Base-by-base conservation (phyloP, 1,140 invertebrate genomes). In the Drosophila serrata region DNA sequence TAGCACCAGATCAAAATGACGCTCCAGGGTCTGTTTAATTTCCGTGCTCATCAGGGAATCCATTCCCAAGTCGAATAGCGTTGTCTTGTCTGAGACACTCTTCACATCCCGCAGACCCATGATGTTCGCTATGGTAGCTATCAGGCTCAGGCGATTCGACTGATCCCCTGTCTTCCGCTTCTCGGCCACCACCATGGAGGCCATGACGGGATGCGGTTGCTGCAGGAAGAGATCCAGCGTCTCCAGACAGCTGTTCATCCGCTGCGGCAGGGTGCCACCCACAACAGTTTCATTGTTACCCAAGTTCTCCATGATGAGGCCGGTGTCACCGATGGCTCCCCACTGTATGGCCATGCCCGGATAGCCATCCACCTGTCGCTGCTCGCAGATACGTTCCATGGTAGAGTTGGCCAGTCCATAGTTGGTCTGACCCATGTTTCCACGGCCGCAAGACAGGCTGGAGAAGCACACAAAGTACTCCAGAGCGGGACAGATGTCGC, bases 31-130 rank as follows among this genome's bases (percentile, higher is more conserved):
- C 92, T 99, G 98, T 93, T 99, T 99, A 64, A 99, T 98, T 94
- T 99, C 99, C 2, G 99, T 98, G 68, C 98, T 98, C 98, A 99
- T 99, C 17, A 99, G 93, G 0, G 98, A 99, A 91, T 99, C 99
- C 95, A 99, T 97, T 49, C 99, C 98, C 8, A 99, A 94, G 91
- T 99, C 98, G 9, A 97, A 97, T 7, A 99, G 93, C 35, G 95
- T 97, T 1, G 96, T 95, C 24, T 95, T 94, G 17, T 95, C 93
- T 49, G 96, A 96, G 2, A 99, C 94, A 48, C 95, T 96, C 49
- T 94, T 95, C 0, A 95, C 90, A 82, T 99, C 97, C 85, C 99
- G 98, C 82, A 93, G 82, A 79, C 97, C 97, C 42, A 98, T 93
- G 67, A 98, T 97, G 81, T 98, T 97, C 3, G 95, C 97, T 24